A percentile compares a stretch with the other conserved stretches of the same genome.
These are phyloP conservation scores for Diabrotica virgifera DNA, from an alignment of 1,140 invertebrate species.

Conservation along the genomic window DNA sequence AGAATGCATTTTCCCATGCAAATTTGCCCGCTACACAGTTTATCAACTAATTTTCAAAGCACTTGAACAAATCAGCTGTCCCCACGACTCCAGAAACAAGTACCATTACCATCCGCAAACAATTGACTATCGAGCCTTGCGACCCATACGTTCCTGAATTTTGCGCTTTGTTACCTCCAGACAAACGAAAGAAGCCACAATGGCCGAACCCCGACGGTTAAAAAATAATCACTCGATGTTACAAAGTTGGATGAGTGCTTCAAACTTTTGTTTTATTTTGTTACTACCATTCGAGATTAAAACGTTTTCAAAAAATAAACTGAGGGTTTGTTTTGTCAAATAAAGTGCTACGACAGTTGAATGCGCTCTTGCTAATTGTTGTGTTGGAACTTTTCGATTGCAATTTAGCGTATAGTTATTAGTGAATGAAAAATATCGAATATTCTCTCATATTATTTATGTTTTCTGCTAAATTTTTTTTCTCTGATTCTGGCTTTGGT, in stretches of 20 bases:
- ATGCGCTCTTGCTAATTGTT: no score
- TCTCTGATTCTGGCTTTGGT: no score
- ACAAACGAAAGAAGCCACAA: constrained; percentile 9
- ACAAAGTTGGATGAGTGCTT: background rate
- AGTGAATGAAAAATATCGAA: no score
- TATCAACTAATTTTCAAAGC: background rate
- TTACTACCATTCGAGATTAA: background rate
- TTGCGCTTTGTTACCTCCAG: constrained; percentile 20
- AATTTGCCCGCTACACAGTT: constrained; percentile 10
- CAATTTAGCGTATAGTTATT: no score
- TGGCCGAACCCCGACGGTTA: background rate
- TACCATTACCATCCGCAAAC: constrained; percentile 17
- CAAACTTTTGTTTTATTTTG: constrained; percentile 16
- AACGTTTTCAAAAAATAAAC: background rate
- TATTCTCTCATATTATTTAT: no score
- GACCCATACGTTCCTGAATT: constrained; percentile 14
- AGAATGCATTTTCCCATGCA: constrained; percentile 10
- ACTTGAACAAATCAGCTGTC: constrained; percentile 14
- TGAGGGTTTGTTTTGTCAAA: background rate
- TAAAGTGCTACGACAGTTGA: no score
- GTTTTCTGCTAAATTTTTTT: no score
- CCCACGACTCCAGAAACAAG: constrained; percentile 11
- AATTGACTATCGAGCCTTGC: constrained; percentile 19
- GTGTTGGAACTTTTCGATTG: no score
- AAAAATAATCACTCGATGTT: constrained; percentile 8